A percentile compares a stretch with the other conserved stretches of the same genome.
These are phyloP conservation scores for Halocynthia roretzi DNA, from an alignment of 23 tunicate genomes.

Conservation along the genomic window DNA sequence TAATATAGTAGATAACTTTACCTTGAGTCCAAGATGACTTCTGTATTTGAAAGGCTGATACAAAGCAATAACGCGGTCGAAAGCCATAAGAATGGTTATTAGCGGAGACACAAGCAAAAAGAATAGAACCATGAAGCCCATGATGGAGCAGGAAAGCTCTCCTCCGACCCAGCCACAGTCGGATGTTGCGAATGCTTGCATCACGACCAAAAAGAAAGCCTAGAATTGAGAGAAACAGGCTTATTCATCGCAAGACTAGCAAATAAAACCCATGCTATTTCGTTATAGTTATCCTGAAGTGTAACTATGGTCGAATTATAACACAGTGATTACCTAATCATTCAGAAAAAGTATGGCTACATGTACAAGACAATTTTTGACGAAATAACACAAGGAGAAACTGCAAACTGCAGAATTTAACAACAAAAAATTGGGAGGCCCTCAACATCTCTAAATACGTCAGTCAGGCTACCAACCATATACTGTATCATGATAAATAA, in stretches of 20 bases:
- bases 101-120: conserved; percentile 85
- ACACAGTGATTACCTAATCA: too few relatives aligned
- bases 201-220: conserved; percentile 55
- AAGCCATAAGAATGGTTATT: conserved; percentile 89
- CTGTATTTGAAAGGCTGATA: conserved; percentile 85
- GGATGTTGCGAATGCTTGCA: conserved; percentile 65
- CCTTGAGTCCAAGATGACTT: conserved; percentile 86
- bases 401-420: too few relatives aligned
- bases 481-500: too few relatives aligned
- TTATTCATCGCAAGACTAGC: neutral
- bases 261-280: neutral
- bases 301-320: too few relatives aligned
- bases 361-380: too few relatives aligned
- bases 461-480: too few relatives aligned
- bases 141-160: conserved; percentile 31
- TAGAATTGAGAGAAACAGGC: neutral
- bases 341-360: too few relatives aligned
- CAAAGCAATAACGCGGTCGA: conserved; percentile 89
- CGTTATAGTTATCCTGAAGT: too few relatives aligned
- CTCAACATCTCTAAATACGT: too few relatives aligned
- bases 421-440: too few relatives aligned
- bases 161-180: conserved; percentile 81
- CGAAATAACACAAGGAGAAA: too few relatives aligned
- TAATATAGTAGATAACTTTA: conserved; percentile 4
- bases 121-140: conserved; percentile 79